Base-by-base conservation (phyloP, 2,797 vertebrate genomes). In the Orestias chungarensis region DNA sequence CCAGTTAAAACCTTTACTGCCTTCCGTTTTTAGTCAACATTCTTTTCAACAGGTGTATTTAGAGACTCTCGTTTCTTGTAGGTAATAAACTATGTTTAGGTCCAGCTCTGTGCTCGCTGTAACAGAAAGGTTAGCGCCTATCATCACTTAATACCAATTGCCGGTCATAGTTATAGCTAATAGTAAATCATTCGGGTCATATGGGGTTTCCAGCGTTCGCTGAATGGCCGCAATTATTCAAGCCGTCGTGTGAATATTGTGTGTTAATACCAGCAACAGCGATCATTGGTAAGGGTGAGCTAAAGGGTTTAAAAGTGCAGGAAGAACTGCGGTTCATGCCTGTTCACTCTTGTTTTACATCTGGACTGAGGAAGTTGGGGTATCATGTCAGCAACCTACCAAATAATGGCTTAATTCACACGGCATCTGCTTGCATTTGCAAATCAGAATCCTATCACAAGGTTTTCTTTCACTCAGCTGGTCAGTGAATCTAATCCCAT, bases 71-170 rank as follows among this genome's bases (percentile, higher is more conserved):
- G 59, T 61, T 12, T 47, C 52, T 71, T 72, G 66, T 71, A 70
- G 82, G 85, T 85, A 86, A 87, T 81, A 70, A 55, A 23, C 65
- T 89, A 89, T 87, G 81, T 85, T 82, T 85, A 89, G 81, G 25
- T 38, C 20, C n/a, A 52, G 59, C 73, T 66, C 67, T 61, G 23
- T 71, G 70, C 76, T 72, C 76, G 59, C 74, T 69, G 78, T 79
- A 70, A 82, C 70, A 73, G 49, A 57, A 71, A 84, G 87, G 87
- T 84, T 75, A 85, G 73, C 18, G 3, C 71, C 75, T n/a, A 27
- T 78, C 66, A 82, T 76, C 55, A 57, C 71, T 68, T 20, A 1
- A n/a, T 38, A 74, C 68, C 73, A 76, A 35, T 70, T 65, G 59
- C 49, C 73, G 75, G 79, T 88, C 89, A 71, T 70, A 49, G 76